phyloP scores from a whole-genome alignment of 2,888 invertebrate species.

The Epirrita christyi region DNA sequence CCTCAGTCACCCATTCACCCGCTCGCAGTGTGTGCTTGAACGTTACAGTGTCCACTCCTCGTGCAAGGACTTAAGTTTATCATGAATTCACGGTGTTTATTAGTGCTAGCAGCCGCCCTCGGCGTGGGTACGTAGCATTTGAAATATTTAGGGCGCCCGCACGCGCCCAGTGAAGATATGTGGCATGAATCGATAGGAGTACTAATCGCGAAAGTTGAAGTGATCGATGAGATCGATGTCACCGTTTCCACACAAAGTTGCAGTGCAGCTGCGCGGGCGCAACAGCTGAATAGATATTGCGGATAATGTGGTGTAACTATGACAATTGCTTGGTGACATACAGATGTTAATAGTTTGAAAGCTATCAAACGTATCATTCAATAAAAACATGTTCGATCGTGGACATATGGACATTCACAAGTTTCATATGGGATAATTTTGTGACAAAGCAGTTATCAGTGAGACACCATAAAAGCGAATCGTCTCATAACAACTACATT shows the following conservation, averaged over 20 bases:
- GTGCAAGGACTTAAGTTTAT: conserved; percentile 80
- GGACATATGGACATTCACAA: not conserved
- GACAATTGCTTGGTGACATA: conserved; percentile 37
- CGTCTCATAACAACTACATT: not conserved
- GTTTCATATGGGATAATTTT: not conserved
- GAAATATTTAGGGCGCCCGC: conserved; percentile 75
- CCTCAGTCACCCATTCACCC: conserved; percentile 81
- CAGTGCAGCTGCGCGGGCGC: conserved; percentile 51
- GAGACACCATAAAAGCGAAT: not conserved
- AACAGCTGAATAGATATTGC: conserved; percentile 63
- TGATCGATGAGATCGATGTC: conserved; percentile 49
- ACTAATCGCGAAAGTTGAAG: conserved; percentile 59
- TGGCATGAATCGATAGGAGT: conserved; percentile 49
- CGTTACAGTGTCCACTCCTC: conserved; percentile 80
- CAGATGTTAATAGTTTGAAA: conserved; percentile 21
- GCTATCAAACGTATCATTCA: not conserved
- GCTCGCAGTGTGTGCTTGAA: conserved; percentile 83
- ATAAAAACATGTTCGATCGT: not conserved
- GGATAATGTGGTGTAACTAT: conserved; percentile 57
- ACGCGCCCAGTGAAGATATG: conserved; percentile 49
- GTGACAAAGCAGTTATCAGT: conserved; percentile 10
- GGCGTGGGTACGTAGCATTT: conserved; percentile 88
- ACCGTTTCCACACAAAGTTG: conserved; percentile 54
- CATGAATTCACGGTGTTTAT: conserved; percentile 84
- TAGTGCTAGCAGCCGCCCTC: conserved; percentile 87